These are phyloP conservation scores for Eumaeus atala DNA, from an alignment of 1,140 invertebrate genomes.

Conservation along the genomic window DNA sequence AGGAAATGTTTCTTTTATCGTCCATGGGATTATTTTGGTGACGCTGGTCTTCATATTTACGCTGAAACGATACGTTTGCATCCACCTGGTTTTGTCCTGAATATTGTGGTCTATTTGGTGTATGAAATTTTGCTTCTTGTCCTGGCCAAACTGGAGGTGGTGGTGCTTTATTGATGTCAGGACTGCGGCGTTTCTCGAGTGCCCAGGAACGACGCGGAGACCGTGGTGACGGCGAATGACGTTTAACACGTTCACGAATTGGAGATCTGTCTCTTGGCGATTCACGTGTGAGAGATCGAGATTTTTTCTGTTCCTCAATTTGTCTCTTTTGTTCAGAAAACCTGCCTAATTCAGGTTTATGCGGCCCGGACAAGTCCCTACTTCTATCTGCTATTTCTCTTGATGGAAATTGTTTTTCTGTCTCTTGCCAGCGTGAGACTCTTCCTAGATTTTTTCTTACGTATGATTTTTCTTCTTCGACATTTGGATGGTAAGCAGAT, in stretches of 20 bases:
- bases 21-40: background rate
- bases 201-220: slow-evolving; percentile 62
- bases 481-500: slow-evolving; percentile 26
- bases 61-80: background rate
- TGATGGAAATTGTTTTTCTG: slow-evolving; percentile 25
- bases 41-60: background rate
- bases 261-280: slow-evolving; percentile 47
- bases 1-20: background rate
- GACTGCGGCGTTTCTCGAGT: slow-evolving; percentile 53
- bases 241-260: slow-evolving; percentile 38
- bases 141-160: slow-evolving; percentile 53
- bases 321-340: slow-evolving; percentile 26
- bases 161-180: slow-evolving; percentile 40
- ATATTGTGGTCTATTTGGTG: background rate
- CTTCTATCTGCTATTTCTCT: slow-evolving; percentile 31
- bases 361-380: slow-evolving; percentile 29
- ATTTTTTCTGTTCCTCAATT: slow-evolving; percentile 27
- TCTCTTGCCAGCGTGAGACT: slow-evolving; percentile 36
- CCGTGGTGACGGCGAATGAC: slow-evolving; percentile 42
- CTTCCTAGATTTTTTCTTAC: slow-evolving; percentile 19
- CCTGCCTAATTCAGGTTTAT: slow-evolving; percentile 33
- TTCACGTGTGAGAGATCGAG: slow-evolving; percentile 37
- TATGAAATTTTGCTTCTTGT: slow-evolving; percentile 19
- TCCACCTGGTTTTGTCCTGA: background rate
- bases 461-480: slow-evolving; percentile 38